Conservation (phyloP, 2,888 invertebrate genomes). For the Hydrotaea cyrtoneurina region DNA sequence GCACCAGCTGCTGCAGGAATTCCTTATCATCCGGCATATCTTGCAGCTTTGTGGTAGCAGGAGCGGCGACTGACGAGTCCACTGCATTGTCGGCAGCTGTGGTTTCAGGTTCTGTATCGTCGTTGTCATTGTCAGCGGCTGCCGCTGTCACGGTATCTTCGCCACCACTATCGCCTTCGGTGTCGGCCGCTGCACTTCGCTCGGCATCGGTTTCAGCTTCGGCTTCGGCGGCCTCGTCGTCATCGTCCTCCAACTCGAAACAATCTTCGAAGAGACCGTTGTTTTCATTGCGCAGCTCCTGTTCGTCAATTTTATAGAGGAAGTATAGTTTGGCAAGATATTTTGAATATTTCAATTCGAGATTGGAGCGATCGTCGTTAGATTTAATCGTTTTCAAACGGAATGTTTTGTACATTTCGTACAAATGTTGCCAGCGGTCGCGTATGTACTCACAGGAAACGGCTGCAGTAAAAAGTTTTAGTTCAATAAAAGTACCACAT, state of each 20-base stretch:
- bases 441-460: slow-evolving; percentile 72
- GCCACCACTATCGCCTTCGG: slow-evolving; percentile 7
- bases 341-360: slow-evolving; percentile 77
- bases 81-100: neutral
- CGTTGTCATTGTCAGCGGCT: slow-evolving; percentile 20
- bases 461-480: slow-evolving; percentile 53
- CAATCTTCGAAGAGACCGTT: slow-evolving; percentile 71
- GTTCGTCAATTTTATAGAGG: slow-evolving; percentile 76
- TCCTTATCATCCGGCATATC: slow-evolving; percentile 76
- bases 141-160: neutral
- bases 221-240: slow-evolving; percentile 39
- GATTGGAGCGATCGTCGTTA: slow-evolving; percentile 71
- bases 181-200: slow-evolving; percentile 18
- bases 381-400: slow-evolving; percentile 76
- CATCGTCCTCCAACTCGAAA: slow-evolving; percentile 64
- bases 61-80: neutral
- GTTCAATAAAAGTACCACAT: slow-evolving; percentile 64
- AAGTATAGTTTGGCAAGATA: slow-evolving; percentile 77
- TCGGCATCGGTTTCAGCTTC: slow-evolving; percentile 39
- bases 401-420: slow-evolving; percentile 78
- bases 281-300: slow-evolving; percentile 75
- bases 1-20: slow-evolving; percentile 74
- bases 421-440: slow-evolving; percentile 77
- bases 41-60: slow-evolving; percentile 69
- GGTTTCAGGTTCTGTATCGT: neutral